These are phyloP conservation scores for Daboia siamensis DNA, from an alignment of 2,113 vertebrate genomes.

Conservation along the genomic window DNA sequence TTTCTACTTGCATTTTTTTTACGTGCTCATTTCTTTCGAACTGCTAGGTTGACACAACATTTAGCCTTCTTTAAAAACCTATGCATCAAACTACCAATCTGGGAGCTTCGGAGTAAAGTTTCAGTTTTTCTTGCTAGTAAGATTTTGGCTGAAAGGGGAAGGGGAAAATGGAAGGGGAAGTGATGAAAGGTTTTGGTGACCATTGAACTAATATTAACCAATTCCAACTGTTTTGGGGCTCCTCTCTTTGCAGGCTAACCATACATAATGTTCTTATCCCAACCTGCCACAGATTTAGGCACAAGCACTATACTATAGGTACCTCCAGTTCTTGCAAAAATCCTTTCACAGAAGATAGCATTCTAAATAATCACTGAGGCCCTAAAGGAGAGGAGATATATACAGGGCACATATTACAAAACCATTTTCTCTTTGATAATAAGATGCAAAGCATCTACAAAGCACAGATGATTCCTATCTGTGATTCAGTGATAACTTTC, in stretches of 20 bases:
- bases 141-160: neutral
- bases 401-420: neutral
- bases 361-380: neutral
- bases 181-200: neutral
- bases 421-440: neutral
- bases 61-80: neutral
- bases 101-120: neutral
- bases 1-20: too few relatives aligned
- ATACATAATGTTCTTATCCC: neutral
- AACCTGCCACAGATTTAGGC: neutral
- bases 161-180: neutral
- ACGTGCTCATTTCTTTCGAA: too few relatives aligned
- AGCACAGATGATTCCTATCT: too few relatives aligned
- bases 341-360: neutral
- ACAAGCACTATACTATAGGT: neutral
- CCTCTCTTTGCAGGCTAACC: neutral
- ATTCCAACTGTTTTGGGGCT: neutral
- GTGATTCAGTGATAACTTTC: too few relatives aligned
- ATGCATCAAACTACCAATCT: neutral
- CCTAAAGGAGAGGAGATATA: neutral
- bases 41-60: neutral
- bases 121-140: neutral
- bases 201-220: neutral
- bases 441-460: neutral
- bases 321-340: neutral